Base-by-base conservation (phyloP, 2,888 invertebrate species). In the Adela reaumurella region DNA sequence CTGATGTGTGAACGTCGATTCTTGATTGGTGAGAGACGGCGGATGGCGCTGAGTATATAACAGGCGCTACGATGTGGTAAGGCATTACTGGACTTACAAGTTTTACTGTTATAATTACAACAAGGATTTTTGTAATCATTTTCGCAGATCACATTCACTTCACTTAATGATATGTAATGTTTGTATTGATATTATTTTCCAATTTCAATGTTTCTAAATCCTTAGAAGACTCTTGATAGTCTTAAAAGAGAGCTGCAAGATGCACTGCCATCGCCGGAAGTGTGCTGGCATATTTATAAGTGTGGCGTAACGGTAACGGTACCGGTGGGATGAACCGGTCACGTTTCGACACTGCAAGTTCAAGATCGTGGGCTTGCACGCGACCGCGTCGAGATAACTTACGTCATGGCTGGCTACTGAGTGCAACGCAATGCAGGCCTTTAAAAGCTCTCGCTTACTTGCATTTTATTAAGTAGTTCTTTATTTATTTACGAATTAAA, bases 11-110 rank as follows among this genome's bases (percentile, higher is more conserved):
- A 45, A 83, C 74, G 55, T 83, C 77, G 47, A 81, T 68, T 46
- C 81, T 71, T 47, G 83, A 82, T 59, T 83, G 82, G 59, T 80
- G 79, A 1, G 81, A 81, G 18, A 83, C 81, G 43, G 82, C 74
- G 57, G 79, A 80, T 1, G 83, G 82, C 20, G 80, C 74, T 17
- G 72, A 67, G 53, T 73, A 69, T 54, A 74, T 68, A 8, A 73
- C 47, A 45, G 71, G 70, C 45, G 61, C 56, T 20, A 67, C 35
- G 6, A 35, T 4, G 6, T 35, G 6, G n/a, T 14, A 14, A 8
- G 35, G 11, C 6, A 3, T 35, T 14, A 11, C 4, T 35, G 35
- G 14, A 4, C 11, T 14, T 11, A 35, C 8, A 3, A 35, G 35
- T 24, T 8, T 8, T 4, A 24, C 8, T 4, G 8, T 4, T 24